These are phyloP conservation scores for Scrobipalpa atriplicella DNA, from an alignment of 2,888 invertebrate species.

Conservation along the genomic window DNA sequence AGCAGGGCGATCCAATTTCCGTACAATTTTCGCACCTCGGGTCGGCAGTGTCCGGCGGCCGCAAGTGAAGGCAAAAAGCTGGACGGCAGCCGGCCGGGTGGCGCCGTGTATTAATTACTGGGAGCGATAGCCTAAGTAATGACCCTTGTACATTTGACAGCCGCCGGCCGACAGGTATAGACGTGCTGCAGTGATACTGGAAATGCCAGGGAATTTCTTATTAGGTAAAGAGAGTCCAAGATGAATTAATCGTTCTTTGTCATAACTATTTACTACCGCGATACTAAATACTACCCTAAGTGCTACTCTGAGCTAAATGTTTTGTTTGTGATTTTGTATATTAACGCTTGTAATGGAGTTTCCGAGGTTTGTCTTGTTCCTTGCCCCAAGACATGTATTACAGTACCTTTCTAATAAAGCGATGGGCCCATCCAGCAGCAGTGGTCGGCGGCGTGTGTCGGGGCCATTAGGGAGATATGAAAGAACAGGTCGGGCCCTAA, in stretches of 20 bases:
- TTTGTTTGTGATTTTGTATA: too few relatives aligned
- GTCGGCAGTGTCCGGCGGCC: conserved; percentile 9
- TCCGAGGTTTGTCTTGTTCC: too few relatives aligned
- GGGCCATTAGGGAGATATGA: conserved; percentile 81
- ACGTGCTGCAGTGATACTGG: conserved; percentile 25
- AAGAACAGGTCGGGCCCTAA: conserved; percentile 81
- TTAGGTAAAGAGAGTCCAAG: too few relatives aligned
- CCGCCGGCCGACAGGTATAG: conserved; percentile 65
- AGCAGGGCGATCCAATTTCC: conserved; percentile 28
- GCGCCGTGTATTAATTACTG: conserved; percentile 70
- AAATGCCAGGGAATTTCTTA: neutral
- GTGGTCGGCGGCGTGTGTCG: conserved; percentile 39
- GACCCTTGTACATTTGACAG: conserved; percentile 81
- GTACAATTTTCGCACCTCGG: conserved; percentile 31
- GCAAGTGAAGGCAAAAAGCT: conserved; percentile 24
- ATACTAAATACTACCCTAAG: too few relatives aligned
- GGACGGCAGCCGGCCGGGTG: neutral
- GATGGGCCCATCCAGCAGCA: conserved; percentile 2
- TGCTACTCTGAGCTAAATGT: too few relatives aligned
- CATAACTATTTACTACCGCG: too few relatives aligned
- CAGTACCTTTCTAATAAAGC: neutral
- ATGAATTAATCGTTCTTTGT: too few relatives aligned
- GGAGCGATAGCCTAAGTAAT: conserved; percentile 75
- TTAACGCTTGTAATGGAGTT: too few relatives aligned
- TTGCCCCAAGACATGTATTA: neutral